phyloP scores from a whole-genome alignment of 1,140 invertebrate genomes.

The Hirudo medicinalis region DNA sequence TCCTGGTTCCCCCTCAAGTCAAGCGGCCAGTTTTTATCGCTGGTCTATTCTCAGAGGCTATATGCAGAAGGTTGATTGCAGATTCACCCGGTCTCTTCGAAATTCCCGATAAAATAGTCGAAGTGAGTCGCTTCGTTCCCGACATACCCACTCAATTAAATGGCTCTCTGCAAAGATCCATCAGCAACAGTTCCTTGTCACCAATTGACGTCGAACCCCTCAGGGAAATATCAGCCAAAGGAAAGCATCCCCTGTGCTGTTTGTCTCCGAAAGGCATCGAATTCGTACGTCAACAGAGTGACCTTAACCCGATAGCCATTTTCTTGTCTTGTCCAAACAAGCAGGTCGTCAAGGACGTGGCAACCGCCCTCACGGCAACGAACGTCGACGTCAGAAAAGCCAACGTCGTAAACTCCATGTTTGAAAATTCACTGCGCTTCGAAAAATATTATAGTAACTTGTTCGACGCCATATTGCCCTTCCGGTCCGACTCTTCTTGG shows the following conservation, averaged over 20 bases:
- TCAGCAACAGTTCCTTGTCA: background rate
- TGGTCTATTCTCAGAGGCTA: conserved; percentile 20
- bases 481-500: conserved; percentile 16
- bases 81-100: conserved; percentile 21
- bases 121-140: conserved; percentile 6
- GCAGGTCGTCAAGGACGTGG: conserved; percentile 16
- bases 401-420: background rate
- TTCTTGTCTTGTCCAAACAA: conserved; percentile 18
- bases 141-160: background rate
- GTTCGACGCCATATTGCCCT: conserved; percentile 20
- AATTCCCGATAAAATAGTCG: conserved; percentile 15
- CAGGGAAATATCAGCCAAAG: background rate
- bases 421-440: conserved; percentile 19
- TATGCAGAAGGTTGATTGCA: conserved; percentile 10
- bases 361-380: background rate
- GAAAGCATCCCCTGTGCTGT: conserved; percentile 19
- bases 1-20: conserved; percentile 4
- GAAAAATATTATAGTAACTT: conserved; percentile 13
- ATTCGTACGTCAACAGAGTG: conserved; percentile 12
- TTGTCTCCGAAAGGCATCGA: conserved; percentile 15
- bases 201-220: background rate
- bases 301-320: conserved; percentile 20
- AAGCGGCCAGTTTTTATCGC: conserved; percentile 21
- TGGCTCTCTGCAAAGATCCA: background rate
- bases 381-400: conserved; percentile 14